Evolutionary conservation across 2,888 invertebrate genomes (phyloP), one percentile per base, ranked within the genome.

Genomic region (Ophion ellenae): DNA sequence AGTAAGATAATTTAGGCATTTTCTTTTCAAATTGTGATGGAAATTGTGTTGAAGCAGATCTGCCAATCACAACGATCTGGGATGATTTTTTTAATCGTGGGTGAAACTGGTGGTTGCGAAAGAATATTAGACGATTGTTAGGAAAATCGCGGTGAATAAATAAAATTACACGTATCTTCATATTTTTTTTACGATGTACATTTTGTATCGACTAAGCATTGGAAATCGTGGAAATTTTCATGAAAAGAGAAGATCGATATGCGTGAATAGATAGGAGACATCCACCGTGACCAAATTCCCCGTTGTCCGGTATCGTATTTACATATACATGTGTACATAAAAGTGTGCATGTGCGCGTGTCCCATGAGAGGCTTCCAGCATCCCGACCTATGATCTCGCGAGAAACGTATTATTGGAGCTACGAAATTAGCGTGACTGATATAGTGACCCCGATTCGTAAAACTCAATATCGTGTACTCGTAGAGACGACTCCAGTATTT

Each of bases 331-430:
- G n/a, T 28, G 57, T 81, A 57, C 40, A 67, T 83, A 86, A 89
- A 83, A 67, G 76, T 86, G 87, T 90, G 89, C 9, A 69, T 71
- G 47, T 47, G 76, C 67, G 71, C 57, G 28, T 47, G 59, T 87
- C 84, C 84, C 86, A 47, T 45, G 45, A 82, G 59, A 83, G 81
- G 73, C 85, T 87, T 84, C 73, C 63, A 85, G 87, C 61, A 87
- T 81, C 64, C 67, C 88, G 86, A 90, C 89, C 90, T 88, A 67
- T 87, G 89, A 85, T 82, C 81, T 69, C 47, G 40, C 36, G 45
- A 86, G 87, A 75, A 87, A 71, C 59, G 64, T 67, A 36, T 67
- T 53, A 80, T 57, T 70, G 66, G 36, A 47, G 53, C 75, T 82
- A 76, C 17, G 76, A 78, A 75, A 80, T 81, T 70, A 75, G 45